phyloP scores from a whole-genome alignment of 2,113 vertebrate genomes.

The Leptobrachium leishanense region DNA sequence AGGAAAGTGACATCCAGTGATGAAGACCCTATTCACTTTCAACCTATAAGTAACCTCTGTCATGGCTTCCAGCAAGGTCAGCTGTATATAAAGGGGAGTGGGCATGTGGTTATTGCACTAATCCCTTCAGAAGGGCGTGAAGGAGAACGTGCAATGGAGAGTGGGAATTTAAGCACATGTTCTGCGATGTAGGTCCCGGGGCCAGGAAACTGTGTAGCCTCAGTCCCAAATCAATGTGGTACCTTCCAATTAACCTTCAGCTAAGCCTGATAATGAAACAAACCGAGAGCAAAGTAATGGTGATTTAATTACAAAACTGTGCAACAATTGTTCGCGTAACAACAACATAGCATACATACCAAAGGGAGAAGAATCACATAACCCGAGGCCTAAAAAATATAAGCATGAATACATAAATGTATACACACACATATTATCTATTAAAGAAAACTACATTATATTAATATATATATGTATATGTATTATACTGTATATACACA shows the following conservation, averaged over 20 bases:
- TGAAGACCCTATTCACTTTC: constrained; percentile 35
- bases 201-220: constrained; percentile 39
- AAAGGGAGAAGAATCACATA: too few relatives aligned
- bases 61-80: constrained; percentile 76
- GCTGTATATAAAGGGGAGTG: not conserved
- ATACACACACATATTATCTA: too few relatives aligned
- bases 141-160: constrained; percentile 65
- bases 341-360: too few relatives aligned
- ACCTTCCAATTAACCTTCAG: constrained; percentile 66
- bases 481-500: too few relatives aligned
- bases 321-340: not conserved
- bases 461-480: too few relatives aligned
- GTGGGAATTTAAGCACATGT: constrained; percentile 54
- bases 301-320: constrained; percentile 3
- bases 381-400: too few relatives aligned
- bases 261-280: constrained; percentile 42
- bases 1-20: constrained; percentile 14
- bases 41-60: constrained; percentile 53
- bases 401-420: too few relatives aligned
- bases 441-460: too few relatives aligned
- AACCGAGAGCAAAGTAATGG: constrained; percentile 3
- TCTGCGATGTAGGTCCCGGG: constrained; percentile 49
- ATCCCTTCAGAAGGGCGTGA: constrained; percentile 81
- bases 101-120: constrained; percentile 59
- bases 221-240: constrained; percentile 59